A percentile compares a stretch with the other conserved stretches of the same genome.
phyloP scores from a whole-genome alignment of 2,888 invertebrate genomes.

The Andrena minutula region DNA sequence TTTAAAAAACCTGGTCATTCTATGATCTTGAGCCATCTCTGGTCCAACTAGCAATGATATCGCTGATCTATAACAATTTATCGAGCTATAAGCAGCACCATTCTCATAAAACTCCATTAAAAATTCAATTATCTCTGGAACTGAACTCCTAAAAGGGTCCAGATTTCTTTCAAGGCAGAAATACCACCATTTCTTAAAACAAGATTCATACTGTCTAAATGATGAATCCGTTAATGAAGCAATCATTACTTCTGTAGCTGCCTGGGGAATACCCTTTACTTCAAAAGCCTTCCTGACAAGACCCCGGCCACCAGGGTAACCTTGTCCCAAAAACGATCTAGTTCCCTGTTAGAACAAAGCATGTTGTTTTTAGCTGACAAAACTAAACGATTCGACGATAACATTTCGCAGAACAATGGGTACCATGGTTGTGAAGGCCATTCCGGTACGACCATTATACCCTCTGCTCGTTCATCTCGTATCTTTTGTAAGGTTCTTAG shows the following conservation, averaged over 20 bases:
- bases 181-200: constrained; percentile 39
- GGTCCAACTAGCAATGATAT: background rate
- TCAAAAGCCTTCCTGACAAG: constrained; percentile 3
- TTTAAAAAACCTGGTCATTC: constrained; percentile 2
- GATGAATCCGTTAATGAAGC: constrained; percentile 5
- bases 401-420: background rate
- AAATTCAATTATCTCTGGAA: constrained; percentile 18
- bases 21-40: background rate
- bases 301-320: constrained; percentile 24
- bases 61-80: background rate
- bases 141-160: constrained; percentile 36
- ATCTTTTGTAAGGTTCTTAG: constrained; percentile 10
- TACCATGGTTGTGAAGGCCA: constrained; percentile 21
- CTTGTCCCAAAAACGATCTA: background rate
- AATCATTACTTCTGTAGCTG: background rate
- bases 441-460: no score
- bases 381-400: background rate
- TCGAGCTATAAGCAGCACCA: constrained; percentile 15
- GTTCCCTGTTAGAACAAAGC: background rate
- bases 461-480: no score
- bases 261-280: background rate
- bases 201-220: background rate
- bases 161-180: constrained; percentile 32
- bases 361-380: background rate
- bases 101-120: constrained; percentile 19